phyloP scores from a whole-genome alignment of 2,888 invertebrate genomes.

The Lasioglossum pauxillum region DNA sequence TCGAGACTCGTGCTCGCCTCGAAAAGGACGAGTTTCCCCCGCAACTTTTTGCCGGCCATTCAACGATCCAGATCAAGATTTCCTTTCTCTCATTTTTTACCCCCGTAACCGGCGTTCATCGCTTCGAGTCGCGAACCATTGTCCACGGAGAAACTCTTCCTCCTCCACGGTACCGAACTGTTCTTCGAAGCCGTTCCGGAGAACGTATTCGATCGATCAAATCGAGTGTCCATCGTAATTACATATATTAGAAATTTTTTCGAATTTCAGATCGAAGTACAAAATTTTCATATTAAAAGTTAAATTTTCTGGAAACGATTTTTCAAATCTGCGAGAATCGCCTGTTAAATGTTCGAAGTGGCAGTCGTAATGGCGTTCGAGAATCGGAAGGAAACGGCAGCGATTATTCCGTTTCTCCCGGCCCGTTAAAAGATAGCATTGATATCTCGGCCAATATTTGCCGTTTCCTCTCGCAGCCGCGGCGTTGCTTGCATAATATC shows the following conservation, averaged over 20 bases:
- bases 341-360: not conserved
- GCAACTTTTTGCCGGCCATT: conserved; percentile 5
- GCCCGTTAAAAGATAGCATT: conserved; percentile 22
- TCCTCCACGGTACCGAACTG: not conserved
- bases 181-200: not conserved
- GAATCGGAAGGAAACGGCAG: not conserved
- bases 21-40: conserved; percentile 28
- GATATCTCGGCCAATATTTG: conserved; percentile 9
- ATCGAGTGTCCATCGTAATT: not conserved
- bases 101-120: not conserved
- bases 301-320: not conserved
- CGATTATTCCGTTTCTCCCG: not conserved
- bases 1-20: not conserved
- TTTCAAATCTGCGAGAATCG: not conserved
- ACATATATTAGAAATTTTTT: not conserved
- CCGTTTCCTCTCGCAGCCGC: not conserved
- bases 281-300: not conserved
- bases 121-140: not conserved
- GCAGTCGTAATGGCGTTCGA: not conserved
- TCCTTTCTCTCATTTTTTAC: not conserved
- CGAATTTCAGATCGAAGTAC: not conserved
- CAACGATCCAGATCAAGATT: conserved; percentile 7
- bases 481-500: not conserved
- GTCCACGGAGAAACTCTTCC: not conserved
- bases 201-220: not conserved